These are phyloP conservation scores for Zapornia atra DNA, from an alignment of 2,113 vertebrate species.

Conservation along the genomic window DNA sequence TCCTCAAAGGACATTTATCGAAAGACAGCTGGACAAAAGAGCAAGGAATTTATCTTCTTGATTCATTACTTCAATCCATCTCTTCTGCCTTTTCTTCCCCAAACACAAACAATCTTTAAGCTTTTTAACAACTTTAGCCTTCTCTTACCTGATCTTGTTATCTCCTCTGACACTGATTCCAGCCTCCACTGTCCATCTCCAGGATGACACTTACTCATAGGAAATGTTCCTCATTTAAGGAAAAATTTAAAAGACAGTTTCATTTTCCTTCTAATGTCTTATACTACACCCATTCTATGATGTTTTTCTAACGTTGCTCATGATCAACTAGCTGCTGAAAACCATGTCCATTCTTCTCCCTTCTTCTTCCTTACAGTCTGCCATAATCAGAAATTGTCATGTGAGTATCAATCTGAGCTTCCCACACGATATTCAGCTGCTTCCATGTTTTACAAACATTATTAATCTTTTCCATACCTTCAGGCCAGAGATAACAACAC, in stretches of 20 bases:
- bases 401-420: not conserved
- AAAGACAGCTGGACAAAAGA: slow-evolving; percentile 3
- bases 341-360: not conserved
- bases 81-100: not conserved
- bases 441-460: not conserved
- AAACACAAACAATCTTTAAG: not conserved
- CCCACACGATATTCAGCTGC: not conserved
- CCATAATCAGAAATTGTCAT: not conserved
- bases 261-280: not conserved
- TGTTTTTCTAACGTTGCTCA: not conserved
- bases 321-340: not conserved
- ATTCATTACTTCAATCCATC: not conserved
- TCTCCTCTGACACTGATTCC: not conserved
- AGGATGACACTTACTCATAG: not conserved
- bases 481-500: not conserved
- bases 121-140: not conserved
- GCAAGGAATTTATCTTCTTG: not conserved
- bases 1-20: not conserved
- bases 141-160: not conserved
- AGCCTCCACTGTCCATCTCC: not conserved
- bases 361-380: not conserved
- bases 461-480: not conserved
- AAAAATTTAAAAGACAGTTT: not conserved
- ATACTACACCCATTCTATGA: not conserved
- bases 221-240: not conserved